These are phyloP conservation scores for Mesocricetus auratus DNA, from an alignment of 2,113 vertebrate genomes.

Conservation along the genomic window DNA sequence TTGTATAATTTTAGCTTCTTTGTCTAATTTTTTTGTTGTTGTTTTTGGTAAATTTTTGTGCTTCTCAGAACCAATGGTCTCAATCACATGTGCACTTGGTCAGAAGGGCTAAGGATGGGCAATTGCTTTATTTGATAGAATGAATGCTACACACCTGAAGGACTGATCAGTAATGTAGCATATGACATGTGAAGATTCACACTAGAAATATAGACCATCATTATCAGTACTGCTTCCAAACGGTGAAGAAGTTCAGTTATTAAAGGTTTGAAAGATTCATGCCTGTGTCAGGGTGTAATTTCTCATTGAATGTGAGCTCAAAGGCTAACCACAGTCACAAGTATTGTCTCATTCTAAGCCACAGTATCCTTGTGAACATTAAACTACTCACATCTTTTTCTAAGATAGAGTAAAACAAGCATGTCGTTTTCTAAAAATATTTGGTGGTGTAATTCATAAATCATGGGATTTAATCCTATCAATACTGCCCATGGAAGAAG, in stretches of 20 bases:
- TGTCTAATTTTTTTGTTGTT: no score
- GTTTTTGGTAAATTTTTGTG: not conserved
- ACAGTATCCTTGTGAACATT: not conserved
- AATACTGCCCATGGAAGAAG: not conserved
- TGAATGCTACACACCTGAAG: not conserved
- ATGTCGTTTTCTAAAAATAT: not conserved
- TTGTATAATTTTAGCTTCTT: no score
- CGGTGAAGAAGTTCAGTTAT: not conserved
- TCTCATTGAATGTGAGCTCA: not conserved
- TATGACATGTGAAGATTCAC: not conserved
- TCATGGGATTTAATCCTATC: not conserved
- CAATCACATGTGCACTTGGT: not conserved
- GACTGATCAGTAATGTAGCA: not conserved
- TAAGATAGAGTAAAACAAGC: constrained; percentile 11
- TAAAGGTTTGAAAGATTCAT: not conserved
- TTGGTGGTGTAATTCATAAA: not conserved
- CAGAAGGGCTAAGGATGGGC: not conserved
- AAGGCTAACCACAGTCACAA: not conserved
- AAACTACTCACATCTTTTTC: not conserved
- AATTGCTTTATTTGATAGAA: not conserved
- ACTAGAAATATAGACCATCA: not conserved
- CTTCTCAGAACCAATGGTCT: not conserved
- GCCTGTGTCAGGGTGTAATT: not conserved
- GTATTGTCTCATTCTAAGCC: not conserved
- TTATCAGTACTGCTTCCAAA: not conserved